phyloP scores from a whole-genome alignment of 2,888 invertebrate genomes.

The Prosopocoilus inquinatus region DNA sequence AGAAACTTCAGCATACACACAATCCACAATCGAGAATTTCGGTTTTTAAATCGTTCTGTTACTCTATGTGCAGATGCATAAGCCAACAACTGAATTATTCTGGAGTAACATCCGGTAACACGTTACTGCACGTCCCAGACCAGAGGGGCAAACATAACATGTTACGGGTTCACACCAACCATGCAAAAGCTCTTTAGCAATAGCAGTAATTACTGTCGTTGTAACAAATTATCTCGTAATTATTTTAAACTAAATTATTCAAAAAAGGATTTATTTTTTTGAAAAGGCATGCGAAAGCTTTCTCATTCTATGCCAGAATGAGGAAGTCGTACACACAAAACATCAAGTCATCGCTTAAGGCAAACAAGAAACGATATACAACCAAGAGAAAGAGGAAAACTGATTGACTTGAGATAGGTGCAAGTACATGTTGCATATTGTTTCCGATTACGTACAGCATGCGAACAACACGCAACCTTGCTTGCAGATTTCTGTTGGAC shows the following conservation, averaged over 20 bases:
- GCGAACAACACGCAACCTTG: constrained; percentile 23
- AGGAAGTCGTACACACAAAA: constrained; percentile 1
- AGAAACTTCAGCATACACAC: no score
- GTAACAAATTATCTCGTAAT: constrained; percentile 23
- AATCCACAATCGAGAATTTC: no score
- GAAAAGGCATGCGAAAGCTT: constrained; percentile 24
- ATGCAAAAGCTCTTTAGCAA: constrained; percentile 37
- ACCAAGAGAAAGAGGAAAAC: background rate
- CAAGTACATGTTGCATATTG: background rate
- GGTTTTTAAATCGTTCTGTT: no score
- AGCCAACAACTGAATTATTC: background rate
- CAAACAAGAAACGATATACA: constrained; percentile 16
- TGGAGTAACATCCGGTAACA: background rate
- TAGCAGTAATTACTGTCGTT: constrained; percentile 35
- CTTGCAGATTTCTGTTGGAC: constrained; percentile 33
- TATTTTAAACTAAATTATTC: constrained; percentile 30
- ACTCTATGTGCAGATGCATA: background rate
- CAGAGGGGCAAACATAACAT: background rate
- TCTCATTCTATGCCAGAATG: background rate
- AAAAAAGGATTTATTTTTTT: constrained; percentile 29
- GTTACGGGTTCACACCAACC: constrained; percentile 27
- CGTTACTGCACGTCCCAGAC: background rate
- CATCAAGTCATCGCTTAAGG: background rate
- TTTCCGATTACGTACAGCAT: background rate
- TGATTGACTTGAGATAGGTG: background rate